phyloP scores from a whole-genome alignment of 2,113 vertebrate genomes.

The Nicator chloris region DNA sequence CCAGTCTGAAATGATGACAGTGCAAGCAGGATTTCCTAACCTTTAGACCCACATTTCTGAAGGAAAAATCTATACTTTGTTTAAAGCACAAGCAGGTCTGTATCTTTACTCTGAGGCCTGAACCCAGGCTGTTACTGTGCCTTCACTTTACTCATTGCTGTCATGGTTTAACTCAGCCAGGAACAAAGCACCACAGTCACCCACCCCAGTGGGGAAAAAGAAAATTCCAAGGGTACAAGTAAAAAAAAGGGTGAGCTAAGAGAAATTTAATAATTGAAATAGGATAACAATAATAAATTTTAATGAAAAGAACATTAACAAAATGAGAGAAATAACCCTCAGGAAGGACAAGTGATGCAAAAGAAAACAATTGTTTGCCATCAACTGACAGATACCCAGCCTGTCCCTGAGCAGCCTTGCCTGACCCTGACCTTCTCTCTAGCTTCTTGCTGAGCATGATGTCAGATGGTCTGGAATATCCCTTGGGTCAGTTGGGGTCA shows the following conservation, averaged over 20 bases:
- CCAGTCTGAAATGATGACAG: not conserved
- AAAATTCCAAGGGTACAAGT: not conserved
- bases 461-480: not conserved
- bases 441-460: not conserved
- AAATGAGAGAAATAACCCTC: not conserved
- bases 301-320: not conserved
- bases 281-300: not conserved
- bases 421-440: not conserved
- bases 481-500: not conserved
- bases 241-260: not conserved
- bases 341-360: not conserved
- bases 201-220: not conserved
- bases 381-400: not conserved
- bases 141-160: not conserved
- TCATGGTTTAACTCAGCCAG: not conserved
- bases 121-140: not conserved
- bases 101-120: not conserved
- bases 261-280: not conserved
- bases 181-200: not conserved
- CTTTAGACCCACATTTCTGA: not conserved
- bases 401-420: not conserved
- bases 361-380: not conserved
- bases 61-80: not conserved
- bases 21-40: not conserved
- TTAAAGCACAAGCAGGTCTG: not conserved